These are phyloP conservation scores for Osmoderma eremita DNA, from an alignment of 2,888 invertebrate genomes.

Conservation along the genomic window DNA sequence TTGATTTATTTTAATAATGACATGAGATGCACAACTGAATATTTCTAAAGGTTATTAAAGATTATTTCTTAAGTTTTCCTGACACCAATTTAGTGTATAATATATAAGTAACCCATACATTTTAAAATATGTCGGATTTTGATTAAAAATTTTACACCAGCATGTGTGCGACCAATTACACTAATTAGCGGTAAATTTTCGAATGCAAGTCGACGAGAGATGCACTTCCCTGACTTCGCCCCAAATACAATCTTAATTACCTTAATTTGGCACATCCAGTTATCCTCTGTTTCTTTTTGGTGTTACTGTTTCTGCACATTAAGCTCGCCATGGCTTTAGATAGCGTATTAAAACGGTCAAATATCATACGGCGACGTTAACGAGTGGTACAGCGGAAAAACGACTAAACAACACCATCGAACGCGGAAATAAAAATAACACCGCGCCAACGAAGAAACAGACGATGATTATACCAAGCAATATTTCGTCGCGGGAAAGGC, in stretches of 20 bases:
- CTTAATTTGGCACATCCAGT: constrained; percentile 49
- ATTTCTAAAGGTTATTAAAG: too few species aligned
- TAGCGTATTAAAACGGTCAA: constrained; percentile 18
- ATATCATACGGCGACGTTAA: constrained; percentile 14
- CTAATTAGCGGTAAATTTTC: constrained; percentile 8
- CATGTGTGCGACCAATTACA: not conserved
- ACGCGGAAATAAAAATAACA: not conserved
- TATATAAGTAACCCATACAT: too few species aligned
- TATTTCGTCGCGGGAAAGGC: not conserved
- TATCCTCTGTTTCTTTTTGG: constrained; percentile 51
- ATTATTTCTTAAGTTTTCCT: not conserved
- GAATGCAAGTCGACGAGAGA: not conserved
- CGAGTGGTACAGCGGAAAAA: constrained; percentile 4
- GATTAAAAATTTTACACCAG: not conserved
- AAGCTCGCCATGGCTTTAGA: constrained; percentile 49
- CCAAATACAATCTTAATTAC: constrained; percentile 44
- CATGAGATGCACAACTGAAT: too few species aligned
- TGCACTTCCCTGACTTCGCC: constrained; percentile 22
- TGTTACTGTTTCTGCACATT: constrained; percentile 49
- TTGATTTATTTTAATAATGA: too few species aligned
- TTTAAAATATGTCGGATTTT: not conserved
- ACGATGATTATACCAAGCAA: constrained; percentile 26
- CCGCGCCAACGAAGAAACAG: constrained; percentile 3
- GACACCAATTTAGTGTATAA: not conserved
- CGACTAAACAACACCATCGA: constrained; percentile 2